phyloP scores from a whole-genome alignment of 92 coral and sea anemone genomes.

The Siderastrea radians region DNA sequence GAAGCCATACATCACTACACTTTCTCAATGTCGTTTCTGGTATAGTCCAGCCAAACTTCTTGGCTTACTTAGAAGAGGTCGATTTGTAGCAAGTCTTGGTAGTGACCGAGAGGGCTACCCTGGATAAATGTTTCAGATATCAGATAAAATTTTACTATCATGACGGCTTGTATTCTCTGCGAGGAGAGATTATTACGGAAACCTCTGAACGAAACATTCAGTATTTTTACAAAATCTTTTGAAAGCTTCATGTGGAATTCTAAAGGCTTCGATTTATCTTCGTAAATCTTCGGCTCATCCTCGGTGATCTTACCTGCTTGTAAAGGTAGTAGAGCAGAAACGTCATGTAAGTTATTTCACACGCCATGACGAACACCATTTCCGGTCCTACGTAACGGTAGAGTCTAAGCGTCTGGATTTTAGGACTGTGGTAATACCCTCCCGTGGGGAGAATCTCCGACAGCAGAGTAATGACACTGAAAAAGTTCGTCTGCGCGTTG shows the following conservation, averaged over 20 bases:
- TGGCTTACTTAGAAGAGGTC: too few species aligned
- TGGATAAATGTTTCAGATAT: too few species aligned
- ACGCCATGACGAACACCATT: constrained; percentile 92
- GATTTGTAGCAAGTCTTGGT: too few species aligned
- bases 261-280: constrained; percentile 73
- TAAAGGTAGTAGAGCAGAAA: constrained; percentile 83
- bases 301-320: constrained; percentile 74
- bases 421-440: constrained; percentile 77
- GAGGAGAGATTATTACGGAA: too few species aligned
- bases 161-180: too few species aligned
- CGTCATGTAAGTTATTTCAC: constrained; percentile 81
- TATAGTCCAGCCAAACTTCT: too few species aligned
- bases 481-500: constrained; percentile 89
- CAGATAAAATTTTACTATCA: too few species aligned
- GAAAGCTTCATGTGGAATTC: constrained; percentile 15
- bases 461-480: constrained; percentile 82
- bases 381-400: constrained; percentile 94
- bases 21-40: too few species aligned
- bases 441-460: constrained; percentile 85
- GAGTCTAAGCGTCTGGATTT: constrained; percentile 80
- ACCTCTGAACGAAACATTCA: too few species aligned
- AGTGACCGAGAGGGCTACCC: too few species aligned
- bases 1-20: too few species aligned
- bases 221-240: constrained; percentile 73
- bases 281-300: constrained; percentile 71